phyloP scores from a whole-genome alignment of 2,888 invertebrate genomes.

The Selenia dentaria region DNA sequence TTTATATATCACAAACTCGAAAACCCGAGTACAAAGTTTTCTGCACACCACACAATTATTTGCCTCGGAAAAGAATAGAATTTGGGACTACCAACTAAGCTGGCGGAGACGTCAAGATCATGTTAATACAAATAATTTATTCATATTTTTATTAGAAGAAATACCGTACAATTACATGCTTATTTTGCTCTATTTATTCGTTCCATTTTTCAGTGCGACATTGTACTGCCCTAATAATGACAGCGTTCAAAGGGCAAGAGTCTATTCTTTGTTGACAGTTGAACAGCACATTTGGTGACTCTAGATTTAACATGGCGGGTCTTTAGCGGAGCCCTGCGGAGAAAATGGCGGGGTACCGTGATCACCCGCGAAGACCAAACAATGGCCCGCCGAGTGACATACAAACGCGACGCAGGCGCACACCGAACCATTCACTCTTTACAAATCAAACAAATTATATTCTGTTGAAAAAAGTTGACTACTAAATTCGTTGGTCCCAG shows the following conservation, averaged over 20 bases:
- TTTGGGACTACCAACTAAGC: too few relatives aligned
- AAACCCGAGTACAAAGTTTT: too few relatives aligned
- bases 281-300: constrained; percentile 71
- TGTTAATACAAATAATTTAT: too few relatives aligned
- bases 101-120: too few relatives aligned
- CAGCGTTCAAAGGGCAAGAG: constrained; percentile 61
- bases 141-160: constrained; percentile 1
- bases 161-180: constrained; percentile 22
- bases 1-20: too few relatives aligned
- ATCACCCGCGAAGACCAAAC: constrained; percentile 75
- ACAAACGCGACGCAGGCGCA: constrained; percentile 59
- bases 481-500: constrained; percentile 54
- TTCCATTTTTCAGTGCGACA: constrained; percentile 27
- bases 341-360: constrained; percentile 77
- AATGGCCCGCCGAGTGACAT: constrained; percentile 59
- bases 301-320: constrained; percentile 71
- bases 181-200: constrained; percentile 30
- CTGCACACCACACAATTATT: too few relatives aligned
- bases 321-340: constrained; percentile 77
- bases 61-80: too few relatives aligned
- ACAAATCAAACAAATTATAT: constrained; percentile 83
- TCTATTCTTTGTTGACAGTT: constrained; percentile 56
- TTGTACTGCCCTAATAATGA: constrained; percentile 51
- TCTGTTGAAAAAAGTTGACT: constrained; percentile 71
- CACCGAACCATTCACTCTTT: constrained; percentile 68